Percentiles rank a stretch among this genome's conserved stretches.
Conservation (phyloP, 1,140 invertebrate species). For the Bombyx mori region DNA sequence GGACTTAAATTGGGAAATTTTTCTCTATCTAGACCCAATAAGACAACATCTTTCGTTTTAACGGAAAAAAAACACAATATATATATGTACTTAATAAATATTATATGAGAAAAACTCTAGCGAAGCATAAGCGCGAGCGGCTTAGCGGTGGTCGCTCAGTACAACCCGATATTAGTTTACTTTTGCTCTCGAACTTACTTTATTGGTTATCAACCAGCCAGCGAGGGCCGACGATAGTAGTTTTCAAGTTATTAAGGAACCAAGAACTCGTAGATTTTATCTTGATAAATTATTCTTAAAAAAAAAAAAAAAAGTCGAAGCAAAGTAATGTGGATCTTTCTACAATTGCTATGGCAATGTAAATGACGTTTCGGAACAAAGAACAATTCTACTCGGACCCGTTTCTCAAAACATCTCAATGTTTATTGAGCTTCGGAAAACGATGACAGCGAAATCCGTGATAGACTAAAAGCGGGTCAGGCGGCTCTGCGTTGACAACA, state of each 20-base stretch:
- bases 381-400: too few relatives aligned
- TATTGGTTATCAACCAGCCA: constrained; percentile 63
- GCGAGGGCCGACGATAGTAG: constrained; percentile 53
- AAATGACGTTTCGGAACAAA: too few relatives aligned
- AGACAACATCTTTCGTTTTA: too few relatives aligned
- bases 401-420: constrained; percentile 1
- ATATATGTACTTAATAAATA: too few relatives aligned
- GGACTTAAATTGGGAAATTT: too few relatives aligned
- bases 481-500: constrained; percentile 54
- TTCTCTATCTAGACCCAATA: too few relatives aligned
- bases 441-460: constrained; percentile 33
- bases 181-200: constrained; percentile 68
- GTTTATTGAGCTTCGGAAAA: constrained; percentile 24
- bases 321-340: background rate
- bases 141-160: constrained; percentile 11
- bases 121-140: background rate
- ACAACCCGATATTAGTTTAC: constrained; percentile 69
- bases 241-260: constrained; percentile 62
- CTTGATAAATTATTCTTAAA: background rate
- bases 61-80: too few relatives aligned
- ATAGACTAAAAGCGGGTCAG: constrained; percentile 54
- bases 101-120: too few relatives aligned
- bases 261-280: constrained; percentile 20
- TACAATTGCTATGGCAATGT: background rate
- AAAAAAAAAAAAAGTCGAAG: too few relatives aligned